Base-by-base conservation (phyloP, 2,113 vertebrate species). In the Pterocles gutturalis region DNA sequence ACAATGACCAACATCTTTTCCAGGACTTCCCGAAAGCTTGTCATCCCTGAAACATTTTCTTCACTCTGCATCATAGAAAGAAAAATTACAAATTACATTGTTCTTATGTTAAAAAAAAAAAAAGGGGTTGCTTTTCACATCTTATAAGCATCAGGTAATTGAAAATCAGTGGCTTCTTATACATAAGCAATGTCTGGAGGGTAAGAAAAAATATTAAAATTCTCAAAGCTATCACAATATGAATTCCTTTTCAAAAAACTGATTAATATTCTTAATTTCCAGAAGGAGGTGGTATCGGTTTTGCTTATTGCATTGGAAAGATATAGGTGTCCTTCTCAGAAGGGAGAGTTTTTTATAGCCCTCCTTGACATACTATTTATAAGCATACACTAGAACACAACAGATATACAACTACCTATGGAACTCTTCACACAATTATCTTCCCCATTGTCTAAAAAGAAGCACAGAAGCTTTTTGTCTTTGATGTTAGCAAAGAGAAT, bases 1-100 rank as follows among this genome's bases (percentile, higher is more conserved):
- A 99, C 99, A 83, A 99, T 99, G 81, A 99, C 99, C 89, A 99
- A 96, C 99, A 99, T 99, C 95, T 99, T 99, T 95, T 99, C 99
- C 76, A 99, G 96, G 31, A 99, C 99, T 96, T 99, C 99, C 12
- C 99, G 98, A 93, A 99, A 99, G 93, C 99, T 99, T 26, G 99
- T 99, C 99, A 99, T 99, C 26, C 99, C 99, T 82, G 99, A 99
- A 89, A 99, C 98, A 94, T 99, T 99, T 97, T 99, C 99, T 96
- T 99, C 99, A 17, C 98, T 99, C 99, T 99, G 82, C 36, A 57
- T 33, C 33, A 76, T 11, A 9, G 89, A 69, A 28, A 83, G n/a
- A 88, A 57, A 58, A 61, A 83, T 7, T 13, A 61, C 6, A 71
- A 53, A 81, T 31, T 4, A 55, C 3, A 13, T 8, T 12, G 11